A percentile compares a stretch with the other conserved stretches of the same genome.
phyloP scores from a whole-genome alignment of 1,140 invertebrate species.

The Magallana gigas region DNA sequence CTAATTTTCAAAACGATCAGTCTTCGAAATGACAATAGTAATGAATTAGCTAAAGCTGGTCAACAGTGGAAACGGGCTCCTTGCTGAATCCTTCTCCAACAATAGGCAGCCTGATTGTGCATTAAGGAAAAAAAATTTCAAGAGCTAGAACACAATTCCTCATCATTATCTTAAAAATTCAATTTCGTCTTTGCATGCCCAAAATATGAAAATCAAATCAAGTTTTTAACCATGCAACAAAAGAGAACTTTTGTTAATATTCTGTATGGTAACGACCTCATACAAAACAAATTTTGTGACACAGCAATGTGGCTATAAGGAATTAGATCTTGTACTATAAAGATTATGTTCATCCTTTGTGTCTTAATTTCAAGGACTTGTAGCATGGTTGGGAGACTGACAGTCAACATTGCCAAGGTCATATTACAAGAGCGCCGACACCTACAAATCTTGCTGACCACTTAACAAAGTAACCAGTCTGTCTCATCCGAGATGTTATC shows the following conservation, averaged over 20 bases:
- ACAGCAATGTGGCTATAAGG: neutral
- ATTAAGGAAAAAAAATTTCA: neutral
- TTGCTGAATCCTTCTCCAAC: slow-evolving; percentile 4
- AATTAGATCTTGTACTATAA: neutral
- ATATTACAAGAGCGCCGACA: slow-evolving; percentile 13
- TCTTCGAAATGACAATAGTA: slow-evolving; percentile 40
- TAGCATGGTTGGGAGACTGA: slow-evolving; percentile 2
- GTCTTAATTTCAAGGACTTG: slow-evolving; percentile 28
- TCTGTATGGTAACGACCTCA: slow-evolving; percentile 8
- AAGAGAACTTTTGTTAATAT: neutral
- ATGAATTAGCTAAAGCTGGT: slow-evolving; percentile 31
- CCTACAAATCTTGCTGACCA: neutral
- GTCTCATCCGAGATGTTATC: slow-evolving; percentile 16
- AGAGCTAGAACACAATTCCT: neutral
- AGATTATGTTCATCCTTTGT: neutral
- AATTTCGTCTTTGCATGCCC: neutral
- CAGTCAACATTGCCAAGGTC: slow-evolving; percentile 14
- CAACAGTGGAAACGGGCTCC: neutral
- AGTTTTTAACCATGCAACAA: neutral
- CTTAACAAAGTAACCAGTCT: slow-evolving; percentile 15
- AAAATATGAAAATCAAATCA: slow-evolving; percentile 32
- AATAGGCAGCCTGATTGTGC: slow-evolving; percentile 12
- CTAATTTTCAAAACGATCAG: slow-evolving; percentile 41
- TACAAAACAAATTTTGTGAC: neutral
- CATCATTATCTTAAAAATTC: slow-evolving; percentile 7